Base-by-base conservation (phyloP, 2,888 invertebrate genomes). In the Bugula neritina region DNA sequence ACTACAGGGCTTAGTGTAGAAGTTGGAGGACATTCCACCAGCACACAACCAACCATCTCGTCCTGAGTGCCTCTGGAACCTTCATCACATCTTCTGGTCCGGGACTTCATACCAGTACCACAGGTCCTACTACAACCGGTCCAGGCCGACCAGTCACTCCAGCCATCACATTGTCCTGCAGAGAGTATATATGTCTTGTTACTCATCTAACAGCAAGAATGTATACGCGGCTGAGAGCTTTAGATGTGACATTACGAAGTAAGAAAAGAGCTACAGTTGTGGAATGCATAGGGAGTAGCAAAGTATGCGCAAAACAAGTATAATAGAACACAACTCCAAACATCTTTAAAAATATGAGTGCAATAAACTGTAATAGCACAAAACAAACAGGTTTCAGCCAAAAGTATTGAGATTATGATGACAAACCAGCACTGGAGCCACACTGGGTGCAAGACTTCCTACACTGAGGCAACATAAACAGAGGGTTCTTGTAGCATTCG, bases 381-480 rank as follows among this genome's bases (percentile, higher is more conserved):
- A n/a, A n/a, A n/a, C n/a, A n/a, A n/a, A n/a, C n/a, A n/a, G n/a
- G n/a, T n/a, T n/a, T n/a, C n/a, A n/a, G n/a, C n/a, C n/a, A n/a
- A n/a, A n/a, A n/a, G n/a, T n/a, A n/a, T n/a, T n/a, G n/a, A n/a
- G n/a, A n/a, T n/a, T n/a, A n/a, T n/a, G n/a, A n/a, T n/a, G n/a
- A n/a, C 17, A 43, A 10, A 43, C 43, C 43, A 10, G 10, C 17
- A 43, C 10, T 43, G 17, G 43, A 43, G 1, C 25, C 63, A 57
- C 78, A 77, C 5, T 55, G 54, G 0, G 73, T 70, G 70, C 81
- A 81, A 0, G 80, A 76, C 72, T 75, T 75, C 31, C 78, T 74
- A 73, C 81, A 81, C 74, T 79, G 78, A 13, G 77, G 75, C 29
- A 78, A 76, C 81, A 81, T 81, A 77, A 79, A 80, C 0, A 71